Percentiles rank a stretch among this genome's conserved stretches.
Conservation (phyloP, 2,113 vertebrate species). For the Natator depressus region DNA sequence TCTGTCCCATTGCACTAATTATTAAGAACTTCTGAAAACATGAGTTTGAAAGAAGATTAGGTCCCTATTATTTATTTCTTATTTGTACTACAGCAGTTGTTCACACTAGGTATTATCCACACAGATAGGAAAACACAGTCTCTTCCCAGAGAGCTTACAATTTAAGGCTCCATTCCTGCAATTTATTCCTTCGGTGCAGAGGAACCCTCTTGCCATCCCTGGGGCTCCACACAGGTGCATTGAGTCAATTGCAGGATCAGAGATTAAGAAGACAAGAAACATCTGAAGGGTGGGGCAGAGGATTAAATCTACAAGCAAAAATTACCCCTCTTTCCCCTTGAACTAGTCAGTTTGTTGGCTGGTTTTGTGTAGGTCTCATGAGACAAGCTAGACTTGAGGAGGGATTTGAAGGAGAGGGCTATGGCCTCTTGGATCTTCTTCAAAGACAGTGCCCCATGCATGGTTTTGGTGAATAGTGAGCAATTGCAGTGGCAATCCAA, state of each 20-base stretch:
- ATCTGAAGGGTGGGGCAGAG: neutral
- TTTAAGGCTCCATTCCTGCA: neutral
- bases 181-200: neutral
- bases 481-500: neutral
- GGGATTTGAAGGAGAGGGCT: neutral
- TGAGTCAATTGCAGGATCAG: neutral
- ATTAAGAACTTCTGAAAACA: neutral
- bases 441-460: neutral
- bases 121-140: neutral
- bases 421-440: neutral
- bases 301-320: neutral
- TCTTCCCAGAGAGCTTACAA: neutral
- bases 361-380: neutral
- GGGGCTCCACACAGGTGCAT: neutral
- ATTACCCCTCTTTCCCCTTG: neutral
- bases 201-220: neutral
- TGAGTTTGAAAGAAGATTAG: neutral
- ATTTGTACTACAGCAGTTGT: neutral
- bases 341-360: neutral
- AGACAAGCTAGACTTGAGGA: neutral
- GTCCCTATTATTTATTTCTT: neutral
- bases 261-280: neutral
- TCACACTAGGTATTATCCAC: neutral
- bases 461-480: rapidly evolving
- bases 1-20: neutral